Evolutionary conservation across 2,888 invertebrate species (phyloP).

Genomic region (Willowsia nigromaculata): DNA sequence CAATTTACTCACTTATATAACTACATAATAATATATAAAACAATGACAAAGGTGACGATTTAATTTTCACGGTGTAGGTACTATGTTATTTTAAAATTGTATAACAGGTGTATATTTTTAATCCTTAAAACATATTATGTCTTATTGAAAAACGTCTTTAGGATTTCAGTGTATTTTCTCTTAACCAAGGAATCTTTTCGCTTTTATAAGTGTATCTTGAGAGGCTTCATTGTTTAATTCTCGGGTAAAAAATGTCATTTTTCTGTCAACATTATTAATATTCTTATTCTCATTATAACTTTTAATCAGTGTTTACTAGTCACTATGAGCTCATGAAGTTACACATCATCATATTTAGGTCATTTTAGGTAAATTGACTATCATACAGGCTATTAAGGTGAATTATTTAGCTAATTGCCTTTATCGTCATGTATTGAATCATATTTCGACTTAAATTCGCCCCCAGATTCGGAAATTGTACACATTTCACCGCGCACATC

Average conservation of each 20-base stretch:
- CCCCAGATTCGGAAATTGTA: no score
- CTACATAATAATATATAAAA: no score
- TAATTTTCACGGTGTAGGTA: background rate
- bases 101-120: background rate
- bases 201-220: slow-evolving; percentile 20
- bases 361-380: slow-evolving; percentile 17
- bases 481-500: no score
- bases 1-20: background rate
- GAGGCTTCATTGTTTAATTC: slow-evolving; percentile 56
- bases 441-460: no score
- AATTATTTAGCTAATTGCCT: background rate
- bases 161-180: background rate
- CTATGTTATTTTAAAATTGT: background rate
- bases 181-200: slow-evolving; percentile 11
- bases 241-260: slow-evolving; percentile 70
- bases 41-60: background rate
- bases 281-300: slow-evolving; percentile 25
- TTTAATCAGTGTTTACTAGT: slow-evolving; percentile 62
- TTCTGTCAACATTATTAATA: slow-evolving; percentile 50
- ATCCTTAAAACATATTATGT: background rate
- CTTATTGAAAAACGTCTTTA: slow-evolving; percentile 43
- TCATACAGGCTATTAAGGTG: background rate
- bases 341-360: slow-evolving; percentile 53
- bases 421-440: slow-evolving; percentile 17
- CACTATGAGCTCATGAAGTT: slow-evolving; percentile 68